Evolutionary conservation across 2,113 vertebrate species (phyloP).

Genomic region (Datnioides undecimradiatus): DNA sequence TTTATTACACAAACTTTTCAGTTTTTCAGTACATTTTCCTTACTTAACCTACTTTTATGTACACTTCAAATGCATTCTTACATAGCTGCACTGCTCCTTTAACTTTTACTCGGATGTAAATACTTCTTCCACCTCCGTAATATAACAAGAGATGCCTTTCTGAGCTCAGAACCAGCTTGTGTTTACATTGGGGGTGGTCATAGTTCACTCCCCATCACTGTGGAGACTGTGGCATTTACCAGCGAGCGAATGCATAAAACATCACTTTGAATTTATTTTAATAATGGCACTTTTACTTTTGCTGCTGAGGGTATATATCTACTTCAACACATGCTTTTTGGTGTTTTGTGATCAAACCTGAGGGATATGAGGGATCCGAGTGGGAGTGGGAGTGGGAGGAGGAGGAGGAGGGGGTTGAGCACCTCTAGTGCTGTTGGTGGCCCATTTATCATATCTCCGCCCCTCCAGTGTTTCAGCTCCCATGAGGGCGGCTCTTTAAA

Average conservation of each 20-base stretch:
- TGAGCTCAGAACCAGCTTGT: conserved; percentile 27
- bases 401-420: conserved; percentile 36
- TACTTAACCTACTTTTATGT: not conserved
- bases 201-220: conserved; percentile 57
- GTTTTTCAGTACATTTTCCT: not conserved
- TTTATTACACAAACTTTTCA: not conserved
- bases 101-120: not conserved
- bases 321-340: conserved; percentile 1
- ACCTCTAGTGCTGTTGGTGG: conserved; percentile 73
- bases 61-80: not conserved
- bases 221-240: conserved; percentile 40
- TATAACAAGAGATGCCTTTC: conserved; percentile 6
- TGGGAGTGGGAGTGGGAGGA: not conserved
- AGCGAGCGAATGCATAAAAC: not conserved
- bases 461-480: conserved; percentile 77
- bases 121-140: not conserved
- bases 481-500: conserved; percentile 84
- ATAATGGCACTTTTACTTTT: not conserved
- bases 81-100: not conserved
- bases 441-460: conserved; percentile 83
- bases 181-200: conserved; percentile 70
- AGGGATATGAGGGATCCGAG: conserved; percentile 6
- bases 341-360: conserved; percentile 51
- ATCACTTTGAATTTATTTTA: not conserved
- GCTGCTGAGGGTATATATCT: not conserved